phyloP scores from a whole-genome alignment of 2,113 vertebrate species.

The Arenaria interpres region DNA sequence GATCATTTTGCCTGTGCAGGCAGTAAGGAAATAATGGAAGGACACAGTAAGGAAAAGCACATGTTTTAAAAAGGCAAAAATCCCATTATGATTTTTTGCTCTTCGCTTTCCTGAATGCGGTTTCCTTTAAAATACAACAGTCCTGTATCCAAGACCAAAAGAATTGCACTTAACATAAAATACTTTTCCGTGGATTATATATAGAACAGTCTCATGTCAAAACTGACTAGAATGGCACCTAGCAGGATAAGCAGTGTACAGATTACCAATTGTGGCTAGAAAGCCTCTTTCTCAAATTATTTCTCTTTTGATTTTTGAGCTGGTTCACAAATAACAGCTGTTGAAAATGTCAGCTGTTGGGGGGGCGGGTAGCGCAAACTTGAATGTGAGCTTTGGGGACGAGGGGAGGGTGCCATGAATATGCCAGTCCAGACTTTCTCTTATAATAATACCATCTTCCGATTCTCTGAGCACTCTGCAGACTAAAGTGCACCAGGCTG shows the following conservation, averaged over 20 bases:
- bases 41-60: background rate
- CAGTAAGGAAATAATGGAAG: background rate
- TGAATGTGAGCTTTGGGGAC: slow-evolving; percentile 71
- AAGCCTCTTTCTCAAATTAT: slow-evolving; percentile 71
- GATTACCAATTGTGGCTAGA: slow-evolving; percentile 49
- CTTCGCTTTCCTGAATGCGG: background rate
- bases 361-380: slow-evolving; percentile 72
- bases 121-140: slow-evolving; percentile 26
- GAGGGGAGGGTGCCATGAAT: slow-evolving; percentile 71
- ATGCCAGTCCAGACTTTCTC: slow-evolving; percentile 80
- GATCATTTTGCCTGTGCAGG: background rate
- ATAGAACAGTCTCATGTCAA: slow-evolving; percentile 28
- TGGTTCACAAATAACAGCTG: slow-evolving; percentile 85
- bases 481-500: slow-evolving; percentile 88
- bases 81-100: background rate
- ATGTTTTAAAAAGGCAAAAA: background rate
- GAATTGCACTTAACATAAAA: background rate
- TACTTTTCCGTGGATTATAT: background rate
- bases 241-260: slow-evolving; percentile 28
- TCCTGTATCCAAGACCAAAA: background rate
- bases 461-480: slow-evolving; percentile 82
- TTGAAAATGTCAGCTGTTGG: slow-evolving; percentile 83
- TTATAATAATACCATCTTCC: slow-evolving; percentile 87
- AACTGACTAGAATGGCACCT: slow-evolving; percentile 48
- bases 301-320: slow-evolving; percentile 79